Percentiles rank a stretch among this genome's conserved stretches.
These are phyloP conservation scores for Heliconius charithonia DNA, from an alignment of 2,888 invertebrate genomes.

Conservation along the genomic window DNA sequence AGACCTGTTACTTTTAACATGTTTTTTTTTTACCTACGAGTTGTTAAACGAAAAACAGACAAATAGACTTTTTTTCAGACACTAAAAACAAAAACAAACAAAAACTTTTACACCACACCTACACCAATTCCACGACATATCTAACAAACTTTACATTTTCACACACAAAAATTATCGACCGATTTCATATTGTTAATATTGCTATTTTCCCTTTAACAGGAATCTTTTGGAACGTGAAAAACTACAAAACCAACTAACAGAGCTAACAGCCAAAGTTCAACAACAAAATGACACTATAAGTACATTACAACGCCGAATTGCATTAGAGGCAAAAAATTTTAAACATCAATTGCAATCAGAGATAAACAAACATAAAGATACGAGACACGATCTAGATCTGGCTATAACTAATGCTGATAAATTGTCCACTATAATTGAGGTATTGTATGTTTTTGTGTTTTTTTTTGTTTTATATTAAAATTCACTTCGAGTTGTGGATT, in stretches of 20 bases:
- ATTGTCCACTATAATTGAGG: slow-evolving; percentile 66
- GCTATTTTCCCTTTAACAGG: slow-evolving; percentile 56
- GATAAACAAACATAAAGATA: slow-evolving; percentile 87
- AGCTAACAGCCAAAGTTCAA: slow-evolving; percentile 81
- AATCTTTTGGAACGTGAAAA: slow-evolving; percentile 90
- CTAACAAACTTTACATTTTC: neutral
- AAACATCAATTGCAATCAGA: slow-evolving; percentile 88
- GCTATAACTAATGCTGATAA: slow-evolving; percentile 85
- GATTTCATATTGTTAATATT: neutral
- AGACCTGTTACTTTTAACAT: no score
- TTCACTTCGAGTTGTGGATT: no score
- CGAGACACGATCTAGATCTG: slow-evolving; percentile 86
- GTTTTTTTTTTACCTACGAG: no score
- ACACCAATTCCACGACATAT: no score
- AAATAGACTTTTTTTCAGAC: no score
- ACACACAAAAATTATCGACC: neutral
- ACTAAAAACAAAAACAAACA: no score
- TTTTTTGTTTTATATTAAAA: neutral
- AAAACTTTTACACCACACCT: no score
- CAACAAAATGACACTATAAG: slow-evolving; percentile 86
- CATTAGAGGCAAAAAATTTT: slow-evolving; percentile 89
- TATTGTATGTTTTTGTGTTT: neutral
- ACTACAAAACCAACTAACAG: slow-evolving; percentile 85
- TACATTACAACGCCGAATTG: slow-evolving; percentile 87
- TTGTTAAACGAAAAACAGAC: no score